Evolutionary conservation across 1,140 invertebrate genomes (phyloP), one percentile per base, ranked within the genome.

Genomic region (Acromyrmex heyeri): DNA sequence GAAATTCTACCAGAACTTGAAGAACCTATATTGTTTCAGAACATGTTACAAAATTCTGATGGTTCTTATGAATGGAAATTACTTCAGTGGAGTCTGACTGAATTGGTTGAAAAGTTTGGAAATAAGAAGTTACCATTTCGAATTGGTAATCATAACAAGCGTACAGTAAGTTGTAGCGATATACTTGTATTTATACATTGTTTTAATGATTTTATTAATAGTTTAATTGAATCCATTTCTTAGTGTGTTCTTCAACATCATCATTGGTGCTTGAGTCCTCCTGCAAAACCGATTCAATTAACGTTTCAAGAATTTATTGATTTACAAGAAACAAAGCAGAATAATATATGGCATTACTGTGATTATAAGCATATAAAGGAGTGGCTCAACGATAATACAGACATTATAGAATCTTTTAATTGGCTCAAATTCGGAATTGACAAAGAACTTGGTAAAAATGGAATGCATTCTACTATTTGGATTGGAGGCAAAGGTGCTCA

Each of bases 401-500:
- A 97, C 91, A 92, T 98, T 90, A 92, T 96, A 79, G 94, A 96
- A 92, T 96, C 97, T 89, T 95, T 98, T 24, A 95, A 96, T 87
- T 99, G 98, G 98, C 94, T 95, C 75, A 91, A 94, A 38, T 97
- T 99, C 95, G 98, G 98, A 3, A 98, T 98, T 93, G 96, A 97
- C 57, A 96, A 91, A 61, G 55, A 96, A 85, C 18, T 65, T 24
- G 76, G 76, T 6, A n/a, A 50, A 50, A 95, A 96, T 86, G 96
- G 96, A 10, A 88, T 95, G 64, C 96, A 98, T 75, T 98, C 97
- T 67, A 98, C 98, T 53, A 95, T 99, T 16, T 99, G 99, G 99
- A 96, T 99, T 81, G 98, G 99, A 34, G 98, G 97, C 87, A 95
- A 96, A 92, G 98, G 98, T 16, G 97, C 98, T 34, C 98, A 99